These are phyloP conservation scores for Hylia prasina DNA, from an alignment of 2,113 vertebrate genomes.

Conservation along the genomic window DNA sequence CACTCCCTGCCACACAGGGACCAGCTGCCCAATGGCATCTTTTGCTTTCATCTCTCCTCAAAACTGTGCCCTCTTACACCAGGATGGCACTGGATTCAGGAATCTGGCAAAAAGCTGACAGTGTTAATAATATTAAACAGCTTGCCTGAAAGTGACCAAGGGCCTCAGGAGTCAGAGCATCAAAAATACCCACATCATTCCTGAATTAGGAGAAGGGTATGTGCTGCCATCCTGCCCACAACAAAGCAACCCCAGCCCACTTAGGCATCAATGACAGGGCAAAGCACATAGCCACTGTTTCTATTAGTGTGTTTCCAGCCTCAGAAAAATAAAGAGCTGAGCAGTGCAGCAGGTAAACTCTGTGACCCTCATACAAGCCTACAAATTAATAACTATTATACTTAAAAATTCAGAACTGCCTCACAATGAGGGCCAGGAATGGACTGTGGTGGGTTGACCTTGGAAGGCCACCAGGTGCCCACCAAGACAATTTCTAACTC, in stretches of 20 bases:
- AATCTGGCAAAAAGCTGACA: background rate
- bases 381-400: background rate
- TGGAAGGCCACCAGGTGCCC: background rate
- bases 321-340: background rate
- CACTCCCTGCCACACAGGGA: background rate
- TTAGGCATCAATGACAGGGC: background rate
- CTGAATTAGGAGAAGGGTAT: background rate
- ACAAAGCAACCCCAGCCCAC: background rate
- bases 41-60: background rate
- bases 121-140: background rate
- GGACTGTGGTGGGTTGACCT: background rate
- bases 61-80: background rate
- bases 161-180: rapidly evolving
- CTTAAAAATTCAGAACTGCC: background rate
- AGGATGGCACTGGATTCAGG: background rate
- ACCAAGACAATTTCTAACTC: background rate
- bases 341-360: background rate
- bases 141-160: background rate
- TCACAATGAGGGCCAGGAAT: background rate
- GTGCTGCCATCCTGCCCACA: background rate
- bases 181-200: background rate
- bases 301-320: background rate
- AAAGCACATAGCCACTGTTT: background rate
- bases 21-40: background rate
- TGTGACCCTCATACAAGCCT: background rate